These are phyloP conservation scores for Conus betulinus DNA, from an alignment of 1,140 invertebrate genomes.

Conservation along the genomic window DNA sequence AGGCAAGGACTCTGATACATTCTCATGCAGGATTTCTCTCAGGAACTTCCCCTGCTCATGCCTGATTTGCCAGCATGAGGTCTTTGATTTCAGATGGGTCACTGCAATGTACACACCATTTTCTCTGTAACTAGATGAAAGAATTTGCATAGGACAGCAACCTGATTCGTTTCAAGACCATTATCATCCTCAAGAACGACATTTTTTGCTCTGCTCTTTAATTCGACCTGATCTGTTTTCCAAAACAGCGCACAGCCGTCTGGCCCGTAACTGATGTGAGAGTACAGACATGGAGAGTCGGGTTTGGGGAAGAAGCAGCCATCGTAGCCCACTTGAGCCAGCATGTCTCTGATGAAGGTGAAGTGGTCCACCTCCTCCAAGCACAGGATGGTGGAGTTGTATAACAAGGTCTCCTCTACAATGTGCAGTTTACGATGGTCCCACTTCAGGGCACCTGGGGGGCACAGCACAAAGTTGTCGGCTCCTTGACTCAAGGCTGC, in stretches of 20 bases:
- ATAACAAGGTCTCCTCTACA: conserved; percentile 84
- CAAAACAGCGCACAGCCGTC: conserved; percentile 90
- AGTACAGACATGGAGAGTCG: conserved; percentile 84
- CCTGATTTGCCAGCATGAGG: conserved; percentile 77
- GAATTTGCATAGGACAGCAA: conserved; percentile 79
- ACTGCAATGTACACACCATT: conserved; percentile 84
- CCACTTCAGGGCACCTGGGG: conserved; percentile 84
- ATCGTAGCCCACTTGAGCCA: conserved; percentile 81
- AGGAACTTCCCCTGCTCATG: conserved; percentile 87
- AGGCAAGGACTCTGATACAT: conserved; percentile 74
- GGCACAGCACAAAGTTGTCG: conserved; percentile 86
- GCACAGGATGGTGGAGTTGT: conserved; percentile 85
- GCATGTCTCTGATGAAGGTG: conserved; percentile 81
- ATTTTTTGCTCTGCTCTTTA: conserved; percentile 80
- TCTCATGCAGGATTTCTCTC: conserved; percentile 79
- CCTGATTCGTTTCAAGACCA: conserved; percentile 85
- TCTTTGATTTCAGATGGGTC: conserved; percentile 87
- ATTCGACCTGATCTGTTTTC: conserved; percentile 80
- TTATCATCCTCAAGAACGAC: conserved; percentile 83
- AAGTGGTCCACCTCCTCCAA: conserved; percentile 89
- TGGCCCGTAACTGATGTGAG: conserved; percentile 85
- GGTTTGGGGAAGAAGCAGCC: conserved; percentile 87
- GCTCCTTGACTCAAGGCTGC: conserved; percentile 83
- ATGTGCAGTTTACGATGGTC: conserved; percentile 82
- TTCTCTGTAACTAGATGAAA: conserved; percentile 17